Base-by-base conservation (phyloP, 30 jellyfish, hydroid and myxozoan genomes). In the Hydractinia symbiolongicarpus region DNA sequence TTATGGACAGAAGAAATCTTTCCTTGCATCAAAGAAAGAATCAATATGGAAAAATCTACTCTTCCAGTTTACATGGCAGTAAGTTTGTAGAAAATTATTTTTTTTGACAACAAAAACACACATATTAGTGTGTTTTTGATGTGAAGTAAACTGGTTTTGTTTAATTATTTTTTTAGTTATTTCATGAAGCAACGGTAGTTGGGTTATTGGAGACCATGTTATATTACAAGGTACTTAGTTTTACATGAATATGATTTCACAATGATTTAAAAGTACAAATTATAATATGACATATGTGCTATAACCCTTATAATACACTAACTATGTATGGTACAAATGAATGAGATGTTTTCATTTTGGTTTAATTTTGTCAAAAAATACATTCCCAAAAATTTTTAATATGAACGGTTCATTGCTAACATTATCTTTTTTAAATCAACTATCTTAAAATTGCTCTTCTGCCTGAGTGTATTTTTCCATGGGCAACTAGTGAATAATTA, bases 51-150 rank as follows among this genome's bases (percentile, higher is more conserved):
- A 13, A 76, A 79, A 66, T 81, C 94, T 15, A 67, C 89, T 13
- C 78, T 88, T 56, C 95, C 97, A 15, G 80, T 90, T 61, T 90
- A 90, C 30, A 90, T 90, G 95, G 67, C 91, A 67, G 97, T 90
- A 81, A 9, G 30, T 67, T 50, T 79, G 9, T 5, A 0, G 6
- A 5, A 4, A 11, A 49, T 61, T 66, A 4, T 19, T 66, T 15
- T 74, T 76, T n/a, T 14, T 49, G 0, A 13, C 15, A 16, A 0
- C 69, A 64, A 64, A n/a, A n/a, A 6, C 40, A n/a, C 9, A 64
- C 7, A 64, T 51, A 7, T 7, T 64, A 4, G 9, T 13, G 40
- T 64, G 9, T 16, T 21, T 62, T 49, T 62, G 74, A 3, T 9
- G 4, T 21, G 2, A 60, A n/a, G 2, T 50, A 4, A 11, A 51